Percentiles rank a stretch among this genome's conserved stretches.
Evolutionary conservation across 1,140 invertebrate species (phyloP).

Genomic region (Mizuhopecten yessoensis): DNA sequence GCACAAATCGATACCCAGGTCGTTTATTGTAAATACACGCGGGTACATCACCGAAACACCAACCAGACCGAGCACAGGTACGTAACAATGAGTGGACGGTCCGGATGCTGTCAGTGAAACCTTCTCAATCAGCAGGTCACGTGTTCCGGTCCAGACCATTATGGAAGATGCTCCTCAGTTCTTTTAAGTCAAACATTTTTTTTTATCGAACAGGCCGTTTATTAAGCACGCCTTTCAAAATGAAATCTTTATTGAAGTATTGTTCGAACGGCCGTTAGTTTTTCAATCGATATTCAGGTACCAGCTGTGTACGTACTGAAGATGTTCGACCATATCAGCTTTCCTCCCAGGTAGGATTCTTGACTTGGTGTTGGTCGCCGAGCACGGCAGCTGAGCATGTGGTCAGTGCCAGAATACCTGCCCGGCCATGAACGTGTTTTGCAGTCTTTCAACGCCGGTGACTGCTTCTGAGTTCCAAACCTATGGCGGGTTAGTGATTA

Average conservation of each 20-base stretch:
- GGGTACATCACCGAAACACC: slow-evolving; percentile 16
- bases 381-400: not conserved
- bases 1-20: not conserved
- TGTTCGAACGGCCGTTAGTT: not conserved
- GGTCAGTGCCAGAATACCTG: no score
- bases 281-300: slow-evolving; percentile 20
- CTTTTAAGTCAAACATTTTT: not conserved
- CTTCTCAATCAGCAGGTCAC: not conserved
- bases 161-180: not conserved
- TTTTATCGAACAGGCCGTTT: not conserved
- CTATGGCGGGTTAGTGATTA: not conserved
- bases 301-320: not conserved
- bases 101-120: not conserved
- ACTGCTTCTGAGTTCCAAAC: not conserved
- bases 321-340: not conserved
- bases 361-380: not conserved
- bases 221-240: not conserved
- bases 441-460: not conserved
- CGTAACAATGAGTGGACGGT: not conserved
- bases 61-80: not conserved
- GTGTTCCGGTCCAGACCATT: not conserved
- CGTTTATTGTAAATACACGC: not conserved
- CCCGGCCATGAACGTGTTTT: no score
- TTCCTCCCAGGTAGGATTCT: not conserved
- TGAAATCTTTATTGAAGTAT: slow-evolving; percentile 20